Percentiles rank a stretch among this genome's conserved stretches.
Evolutionary conservation across 2,797 vertebrate genomes (phyloP).

Genomic region (Melanotaenia trifasciata): DNA sequence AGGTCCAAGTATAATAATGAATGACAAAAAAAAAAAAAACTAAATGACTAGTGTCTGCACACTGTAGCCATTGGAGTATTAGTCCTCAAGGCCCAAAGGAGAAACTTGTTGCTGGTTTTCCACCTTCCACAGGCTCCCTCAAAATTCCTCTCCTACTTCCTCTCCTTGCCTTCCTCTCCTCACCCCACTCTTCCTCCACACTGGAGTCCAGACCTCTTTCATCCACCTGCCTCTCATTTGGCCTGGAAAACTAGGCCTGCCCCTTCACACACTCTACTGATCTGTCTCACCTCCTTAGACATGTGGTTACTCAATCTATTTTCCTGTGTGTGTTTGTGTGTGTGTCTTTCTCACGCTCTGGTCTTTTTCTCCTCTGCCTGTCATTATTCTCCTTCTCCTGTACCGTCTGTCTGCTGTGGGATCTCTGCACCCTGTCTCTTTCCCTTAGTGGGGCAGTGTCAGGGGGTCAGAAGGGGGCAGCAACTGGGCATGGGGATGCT

Average conservation of each 20-base stretch:
- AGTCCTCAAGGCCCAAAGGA: conserved; percentile 57
- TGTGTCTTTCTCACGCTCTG: conserved; percentile 68
- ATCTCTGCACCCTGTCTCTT: conserved; percentile 78
- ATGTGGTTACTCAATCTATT: conserved; percentile 73
- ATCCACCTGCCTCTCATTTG: conserved; percentile 69
- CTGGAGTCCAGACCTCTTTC: conserved; percentile 69
- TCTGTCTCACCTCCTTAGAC: conserved; percentile 69
- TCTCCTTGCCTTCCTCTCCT: conserved; percentile 31
- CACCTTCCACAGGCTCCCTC: conserved; percentile 70
- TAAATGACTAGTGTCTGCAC: conserved; percentile 47
- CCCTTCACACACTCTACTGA: conserved; percentile 69
- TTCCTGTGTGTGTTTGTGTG: conserved; percentile 55
- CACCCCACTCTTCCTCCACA: conserved; percentile 48
- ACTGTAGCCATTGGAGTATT: conserved; percentile 52
- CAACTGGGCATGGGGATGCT: conserved; percentile 89
- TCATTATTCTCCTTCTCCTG: conserved; percentile 61
- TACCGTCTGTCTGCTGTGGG: conserved; percentile 60
- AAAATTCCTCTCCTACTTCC: conserved; percentile 41
- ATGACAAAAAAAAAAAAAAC: conserved; percentile 45
- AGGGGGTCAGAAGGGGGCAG: conserved; percentile 89
- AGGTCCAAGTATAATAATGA: conserved; percentile 52
- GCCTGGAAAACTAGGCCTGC: conserved; percentile 68
- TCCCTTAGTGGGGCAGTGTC: conserved; percentile 92
- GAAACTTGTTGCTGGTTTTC: conserved; percentile 67
- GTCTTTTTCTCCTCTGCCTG: conserved; percentile 75